These are phyloP conservation scores for Heliconius melpomene DNA, from an alignment of 1,140 invertebrate species.

Conservation along the genomic window DNA sequence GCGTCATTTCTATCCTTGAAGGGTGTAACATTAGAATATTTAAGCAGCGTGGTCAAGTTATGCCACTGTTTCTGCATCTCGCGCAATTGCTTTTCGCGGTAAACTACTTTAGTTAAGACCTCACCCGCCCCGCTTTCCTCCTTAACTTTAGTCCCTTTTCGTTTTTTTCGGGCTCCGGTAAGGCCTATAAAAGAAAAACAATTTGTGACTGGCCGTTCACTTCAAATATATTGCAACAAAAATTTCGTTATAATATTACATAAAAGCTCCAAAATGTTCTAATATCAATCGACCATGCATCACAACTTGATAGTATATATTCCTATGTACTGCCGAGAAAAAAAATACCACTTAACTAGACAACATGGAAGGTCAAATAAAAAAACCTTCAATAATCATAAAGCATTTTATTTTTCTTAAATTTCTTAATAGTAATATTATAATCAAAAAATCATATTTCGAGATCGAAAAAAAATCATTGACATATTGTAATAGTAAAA, in stretches of 20 bases:
- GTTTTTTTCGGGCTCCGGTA: slow-evolving; percentile 62
- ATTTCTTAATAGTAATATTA: slow-evolving; percentile 2
- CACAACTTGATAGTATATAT: slow-evolving; percentile 3
- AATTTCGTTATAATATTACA: neutral
- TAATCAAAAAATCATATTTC: neutral
- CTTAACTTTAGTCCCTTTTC: slow-evolving; percentile 55
- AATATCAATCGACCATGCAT: slow-evolving; percentile 16
- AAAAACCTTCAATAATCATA: neutral
- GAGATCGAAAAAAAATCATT: neutral
- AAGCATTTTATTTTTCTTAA: slow-evolving; percentile 5
- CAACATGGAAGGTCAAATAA: neutral
- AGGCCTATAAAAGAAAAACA: slow-evolving; percentile 80
- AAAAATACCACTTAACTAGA: neutral
- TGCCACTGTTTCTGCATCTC: slow-evolving; percentile 77
- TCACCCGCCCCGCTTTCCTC: slow-evolving; percentile 50
- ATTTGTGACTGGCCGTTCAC: slow-evolving; percentile 62
- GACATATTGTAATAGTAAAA: neutral
- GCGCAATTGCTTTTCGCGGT: slow-evolving; percentile 60
- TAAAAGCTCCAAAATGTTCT: slow-evolving; percentile 17
- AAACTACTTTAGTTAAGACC: slow-evolving; percentile 49
- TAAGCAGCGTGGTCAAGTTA: slow-evolving; percentile 67
- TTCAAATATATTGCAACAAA: slow-evolving; percentile 15
- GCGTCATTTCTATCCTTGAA: slow-evolving; percentile 74
- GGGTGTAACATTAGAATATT: slow-evolving; percentile 70
- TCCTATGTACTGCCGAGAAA: neutral